Conservation (phyloP, 2,797 vertebrate genomes). For the Gobionotothen gibberifrons region DNA sequence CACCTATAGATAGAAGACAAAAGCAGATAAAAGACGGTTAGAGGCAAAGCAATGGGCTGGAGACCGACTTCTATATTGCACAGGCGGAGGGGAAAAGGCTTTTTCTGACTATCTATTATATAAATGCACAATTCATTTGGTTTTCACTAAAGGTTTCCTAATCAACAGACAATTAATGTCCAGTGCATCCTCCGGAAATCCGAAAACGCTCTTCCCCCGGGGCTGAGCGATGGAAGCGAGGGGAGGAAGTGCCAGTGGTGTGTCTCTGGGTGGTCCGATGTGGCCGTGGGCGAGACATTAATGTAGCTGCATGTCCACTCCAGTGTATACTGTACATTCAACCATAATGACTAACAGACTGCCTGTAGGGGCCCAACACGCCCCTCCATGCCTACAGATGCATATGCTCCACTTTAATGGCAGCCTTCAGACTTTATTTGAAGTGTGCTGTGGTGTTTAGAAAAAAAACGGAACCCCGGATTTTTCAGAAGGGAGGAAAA, state of each 20-base stretch:
- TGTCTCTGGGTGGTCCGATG: slow-evolving; percentile 79
- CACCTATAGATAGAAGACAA: slow-evolving; percentile 45
- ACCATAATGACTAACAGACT: slow-evolving; percentile 81
- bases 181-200: slow-evolving; percentile 69
- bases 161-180: slow-evolving; percentile 63
- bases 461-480: not conserved
- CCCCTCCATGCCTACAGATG: slow-evolving; percentile 72
- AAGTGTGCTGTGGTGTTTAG: slow-evolving; percentile 39
- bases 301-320: slow-evolving; percentile 75
- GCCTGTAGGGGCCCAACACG: slow-evolving; percentile 65
- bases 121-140: not conserved
- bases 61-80: not conserved
- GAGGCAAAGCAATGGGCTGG: not conserved
- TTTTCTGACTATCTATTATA: not conserved
- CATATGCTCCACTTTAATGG: slow-evolving; percentile 73
- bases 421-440: slow-evolving; percentile 65
- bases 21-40: slow-evolving; percentile 14
- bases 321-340: slow-evolving; percentile 77
- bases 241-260: slow-evolving; percentile 74
- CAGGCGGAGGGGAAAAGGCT: not conserved
- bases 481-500: slow-evolving; percentile 47
- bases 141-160: slow-evolving; percentile 45
- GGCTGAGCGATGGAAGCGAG: slow-evolving; percentile 51
- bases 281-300: slow-evolving; percentile 75
- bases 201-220: slow-evolving; percentile 45